A percentile compares a stretch with the other conserved stretches of the same genome.
phyloP scores from a whole-genome alignment of 1,140 invertebrate genomes.

The Drosophila elegans region DNA sequence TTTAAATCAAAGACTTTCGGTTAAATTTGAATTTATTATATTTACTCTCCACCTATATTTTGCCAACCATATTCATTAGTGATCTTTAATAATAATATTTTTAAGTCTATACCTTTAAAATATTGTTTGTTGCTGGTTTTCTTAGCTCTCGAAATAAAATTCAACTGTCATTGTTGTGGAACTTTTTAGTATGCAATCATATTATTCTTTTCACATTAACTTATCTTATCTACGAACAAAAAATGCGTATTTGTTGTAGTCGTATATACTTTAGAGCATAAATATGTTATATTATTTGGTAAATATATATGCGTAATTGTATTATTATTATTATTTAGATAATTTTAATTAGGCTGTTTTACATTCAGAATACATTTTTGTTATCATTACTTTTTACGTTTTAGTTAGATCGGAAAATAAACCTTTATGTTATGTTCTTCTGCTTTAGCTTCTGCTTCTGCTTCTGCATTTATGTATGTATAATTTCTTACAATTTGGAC shows the following conservation, averaged over 20 bases:
- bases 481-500: constrained; percentile 29
- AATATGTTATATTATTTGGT: constrained; percentile 53
- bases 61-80: constrained; percentile 17
- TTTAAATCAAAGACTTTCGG: constrained; percentile 17
- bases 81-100: constrained; percentile 31
- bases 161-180: constrained; percentile 40
- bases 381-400: constrained; percentile 18
- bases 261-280: constrained; percentile 71
- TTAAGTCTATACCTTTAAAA: constrained; percentile 44
- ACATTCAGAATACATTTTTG: constrained; percentile 67
- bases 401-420: constrained; percentile 19
- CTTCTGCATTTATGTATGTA: neutral
- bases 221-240: constrained; percentile 54
- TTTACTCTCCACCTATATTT: constrained; percentile 32
- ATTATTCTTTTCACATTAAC: constrained; percentile 32
- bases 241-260: constrained; percentile 76
- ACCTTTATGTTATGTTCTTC: constrained; percentile 14
- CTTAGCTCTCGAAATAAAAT: constrained; percentile 27
- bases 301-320: constrained; percentile 32
- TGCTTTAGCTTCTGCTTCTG: neutral
- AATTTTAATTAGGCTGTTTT: constrained; percentile 64
- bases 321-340: constrained; percentile 44
- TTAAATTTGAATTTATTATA: constrained; percentile 23
- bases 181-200: constrained; percentile 34
- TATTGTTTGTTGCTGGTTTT: constrained; percentile 39